phyloP scores from a whole-genome alignment of 1,140 invertebrate genomes.

The Proales similis region DNA sequence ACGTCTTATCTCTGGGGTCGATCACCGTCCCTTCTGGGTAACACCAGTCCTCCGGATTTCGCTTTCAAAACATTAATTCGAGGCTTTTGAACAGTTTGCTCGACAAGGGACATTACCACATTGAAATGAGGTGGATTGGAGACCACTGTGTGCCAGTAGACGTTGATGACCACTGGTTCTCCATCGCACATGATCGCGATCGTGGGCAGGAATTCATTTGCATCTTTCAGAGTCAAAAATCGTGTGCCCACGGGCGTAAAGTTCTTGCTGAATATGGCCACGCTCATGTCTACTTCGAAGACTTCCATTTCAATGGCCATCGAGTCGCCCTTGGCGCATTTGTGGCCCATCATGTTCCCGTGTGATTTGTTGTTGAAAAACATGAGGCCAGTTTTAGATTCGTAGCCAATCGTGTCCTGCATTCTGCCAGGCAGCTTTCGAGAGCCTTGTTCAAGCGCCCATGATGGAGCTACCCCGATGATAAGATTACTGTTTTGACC shows the following conservation, averaged over 20 bases:
- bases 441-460: slow-evolving; percentile 40
- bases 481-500: slow-evolving; percentile 47
- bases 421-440: slow-evolving; percentile 46
- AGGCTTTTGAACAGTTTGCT: neutral
- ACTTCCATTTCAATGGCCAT: slow-evolving; percentile 44
- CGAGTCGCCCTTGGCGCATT: slow-evolving; percentile 46
- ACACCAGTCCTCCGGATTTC: slow-evolving; percentile 45
- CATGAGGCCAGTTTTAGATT: slow-evolving; percentile 45
- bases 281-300: slow-evolving; percentile 43
- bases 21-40: slow-evolving; percentile 43
- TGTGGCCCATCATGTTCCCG: slow-evolving; percentile 44
- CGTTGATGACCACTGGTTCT: slow-evolving; percentile 43
- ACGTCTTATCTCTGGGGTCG: slow-evolving; percentile 40
- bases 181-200: slow-evolving; percentile 46
- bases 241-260: slow-evolving; percentile 43
- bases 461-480: slow-evolving; percentile 43
- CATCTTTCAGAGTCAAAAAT: slow-evolving; percentile 41
- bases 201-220: slow-evolving; percentile 44
- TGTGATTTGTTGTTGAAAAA: slow-evolving; percentile 43
- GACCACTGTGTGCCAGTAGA: slow-evolving; percentile 47
- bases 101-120: slow-evolving; percentile 40
- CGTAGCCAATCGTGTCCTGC: slow-evolving; percentile 44
- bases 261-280: slow-evolving; percentile 44
- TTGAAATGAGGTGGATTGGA: slow-evolving; percentile 41
- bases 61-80: slow-evolving; percentile 38